A percentile compares a stretch with the other conserved stretches of the same genome.
Evolutionary conservation across 2,888 invertebrate species (phyloP).

Genomic region (Callosobruchus maculatus): DNA sequence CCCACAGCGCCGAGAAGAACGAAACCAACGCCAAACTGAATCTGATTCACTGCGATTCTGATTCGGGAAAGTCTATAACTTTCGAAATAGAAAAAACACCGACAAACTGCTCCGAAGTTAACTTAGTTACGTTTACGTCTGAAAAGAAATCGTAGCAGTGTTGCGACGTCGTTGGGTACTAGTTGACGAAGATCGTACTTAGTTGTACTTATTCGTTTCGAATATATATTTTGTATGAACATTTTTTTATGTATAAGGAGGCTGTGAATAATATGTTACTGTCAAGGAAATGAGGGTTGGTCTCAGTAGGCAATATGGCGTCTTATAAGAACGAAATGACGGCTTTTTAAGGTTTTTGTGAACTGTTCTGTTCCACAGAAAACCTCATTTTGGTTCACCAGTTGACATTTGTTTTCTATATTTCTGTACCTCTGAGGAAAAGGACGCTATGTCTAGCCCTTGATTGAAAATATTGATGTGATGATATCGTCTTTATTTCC

Average conservation of each 20-base stretch:
- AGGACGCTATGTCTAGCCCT: too few relatives aligned
- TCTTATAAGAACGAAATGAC: not conserved
- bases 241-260: not conserved
- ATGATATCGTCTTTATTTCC: too few relatives aligned
- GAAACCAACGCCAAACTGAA: slow-evolving; percentile 35
- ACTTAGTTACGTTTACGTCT: slow-evolving; percentile 2
- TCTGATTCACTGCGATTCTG: slow-evolving; percentile 25
- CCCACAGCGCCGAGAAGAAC: slow-evolving; percentile 27
- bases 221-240: slow-evolving; percentile 1
- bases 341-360: too few relatives aligned
- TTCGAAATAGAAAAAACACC: slow-evolving; percentile 24
- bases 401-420: too few relatives aligned
- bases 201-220: not conserved
- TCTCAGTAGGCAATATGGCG: not conserved
- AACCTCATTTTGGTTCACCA: too few relatives aligned
- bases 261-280: not conserved
- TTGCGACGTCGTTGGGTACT: not conserved
- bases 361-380: too few relatives aligned
- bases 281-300: not conserved
- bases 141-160: slow-evolving; percentile 2
- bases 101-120: slow-evolving; percentile 1
- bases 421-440: too few relatives aligned
- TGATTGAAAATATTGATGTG: too few relatives aligned
- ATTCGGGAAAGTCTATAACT: slow-evolving; percentile 27
- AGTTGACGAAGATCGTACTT: not conserved